Conservation (phyloP, 2,113 vertebrate species). For the Vulpes lagopus region DNA sequence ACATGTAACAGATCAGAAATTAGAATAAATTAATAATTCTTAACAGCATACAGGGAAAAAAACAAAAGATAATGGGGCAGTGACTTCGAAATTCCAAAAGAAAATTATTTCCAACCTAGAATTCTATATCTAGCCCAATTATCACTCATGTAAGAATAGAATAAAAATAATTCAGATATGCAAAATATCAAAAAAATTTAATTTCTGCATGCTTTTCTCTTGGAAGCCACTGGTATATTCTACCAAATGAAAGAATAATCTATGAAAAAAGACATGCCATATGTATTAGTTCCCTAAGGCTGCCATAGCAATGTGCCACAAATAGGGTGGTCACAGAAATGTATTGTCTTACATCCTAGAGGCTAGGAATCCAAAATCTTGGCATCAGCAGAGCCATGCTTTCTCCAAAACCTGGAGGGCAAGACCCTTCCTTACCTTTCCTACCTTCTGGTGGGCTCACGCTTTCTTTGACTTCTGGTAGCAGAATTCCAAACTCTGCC, state of each 20-base stretch:
- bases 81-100: background rate
- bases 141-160: background rate
- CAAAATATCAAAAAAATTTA: background rate
- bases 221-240: background rate
- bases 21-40: background rate
- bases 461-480: background rate
- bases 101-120: constrained; percentile 19
- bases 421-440: background rate
- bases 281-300: background rate
- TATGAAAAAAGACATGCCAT: background rate
- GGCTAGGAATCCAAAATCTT: background rate
- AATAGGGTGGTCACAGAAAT: background rate
- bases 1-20: background rate
- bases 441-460: background rate
- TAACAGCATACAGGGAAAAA: background rate
- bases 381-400: background rate
- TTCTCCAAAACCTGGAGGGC: background rate
- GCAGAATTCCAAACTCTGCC: background rate
- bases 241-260: background rate
- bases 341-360: background rate
- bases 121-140: background rate
- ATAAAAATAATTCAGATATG: background rate
- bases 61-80: background rate
- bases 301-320: background rate
- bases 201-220: background rate